Conservation (phyloP, 2,888 invertebrate genomes). For the Phengaris arion region DNA sequence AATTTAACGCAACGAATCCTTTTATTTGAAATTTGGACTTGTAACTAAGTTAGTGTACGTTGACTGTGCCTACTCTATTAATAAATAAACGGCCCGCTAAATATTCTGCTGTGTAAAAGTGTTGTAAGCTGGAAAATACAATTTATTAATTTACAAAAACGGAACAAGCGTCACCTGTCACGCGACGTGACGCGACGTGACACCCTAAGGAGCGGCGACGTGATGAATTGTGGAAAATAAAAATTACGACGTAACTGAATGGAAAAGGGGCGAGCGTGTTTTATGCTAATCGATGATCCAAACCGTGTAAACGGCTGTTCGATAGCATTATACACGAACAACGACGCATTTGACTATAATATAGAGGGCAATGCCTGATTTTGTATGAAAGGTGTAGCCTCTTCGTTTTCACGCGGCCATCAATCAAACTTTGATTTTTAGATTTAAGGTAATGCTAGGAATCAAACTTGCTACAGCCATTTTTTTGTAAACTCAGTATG, state of each 20-base stretch:
- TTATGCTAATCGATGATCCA: slow-evolving; percentile 58
- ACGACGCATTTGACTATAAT: background rate
- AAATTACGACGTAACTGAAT: slow-evolving; percentile 62
- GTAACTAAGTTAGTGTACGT: background rate
- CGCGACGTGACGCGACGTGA: slow-evolving; percentile 45
- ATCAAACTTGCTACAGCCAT: no score
- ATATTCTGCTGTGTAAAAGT: slow-evolving; percentile 39
- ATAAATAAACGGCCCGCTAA: slow-evolving; percentile 16
- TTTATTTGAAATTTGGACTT: no score
- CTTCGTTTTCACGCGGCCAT: no score
- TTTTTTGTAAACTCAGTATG: no score
- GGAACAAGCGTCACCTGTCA: slow-evolving; percentile 62
- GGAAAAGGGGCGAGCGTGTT: slow-evolving; percentile 52
- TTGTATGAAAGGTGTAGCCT: no score
- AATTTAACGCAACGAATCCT: no score
- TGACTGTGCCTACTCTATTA: background rate
- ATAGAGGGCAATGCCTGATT: no score
- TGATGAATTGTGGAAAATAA: slow-evolving; percentile 70
- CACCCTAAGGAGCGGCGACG: slow-evolving; percentile 46
- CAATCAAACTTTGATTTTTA: no score
- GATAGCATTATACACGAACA: slow-evolving; percentile 28
- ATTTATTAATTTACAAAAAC: slow-evolving; percentile 63
- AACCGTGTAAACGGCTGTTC: slow-evolving; percentile 37
- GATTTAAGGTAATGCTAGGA: no score
- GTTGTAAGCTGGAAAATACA: slow-evolving; percentile 53